phyloP scores from a whole-genome alignment of 2,113 vertebrate species.

The Puntigrus tetrazona region DNA sequence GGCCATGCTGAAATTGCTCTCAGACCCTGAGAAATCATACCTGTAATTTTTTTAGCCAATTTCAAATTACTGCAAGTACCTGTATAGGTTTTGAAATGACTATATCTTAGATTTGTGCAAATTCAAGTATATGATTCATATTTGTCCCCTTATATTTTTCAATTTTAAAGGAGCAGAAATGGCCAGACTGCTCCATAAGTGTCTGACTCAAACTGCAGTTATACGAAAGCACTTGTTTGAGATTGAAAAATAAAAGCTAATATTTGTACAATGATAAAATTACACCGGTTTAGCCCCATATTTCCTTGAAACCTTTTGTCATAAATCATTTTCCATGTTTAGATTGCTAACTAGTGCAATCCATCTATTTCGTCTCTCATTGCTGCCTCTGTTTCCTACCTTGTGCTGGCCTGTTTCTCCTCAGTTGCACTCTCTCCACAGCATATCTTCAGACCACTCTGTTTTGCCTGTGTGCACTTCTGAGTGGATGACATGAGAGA shows the following conservation, averaged over 20 bases:
- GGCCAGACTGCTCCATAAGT: background rate
- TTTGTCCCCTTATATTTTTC: background rate
- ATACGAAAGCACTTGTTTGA: background rate
- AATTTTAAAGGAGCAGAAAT: background rate
- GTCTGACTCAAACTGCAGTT: background rate
- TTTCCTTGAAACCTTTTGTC: constrained; percentile 30
- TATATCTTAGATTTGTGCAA: background rate
- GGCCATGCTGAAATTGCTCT: background rate
- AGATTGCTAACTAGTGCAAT: constrained; percentile 36
- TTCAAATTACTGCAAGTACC: background rate
- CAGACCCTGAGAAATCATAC: background rate
- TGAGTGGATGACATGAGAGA: background rate
- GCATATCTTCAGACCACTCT: constrained; percentile 17
- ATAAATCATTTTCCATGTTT: constrained; percentile 39
- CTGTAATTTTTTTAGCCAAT: background rate
- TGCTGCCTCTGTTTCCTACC: constrained; percentile 24
- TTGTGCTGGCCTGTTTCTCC: constrained; percentile 8
- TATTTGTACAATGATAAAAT: constrained; percentile 29
- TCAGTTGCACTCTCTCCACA: constrained; percentile 8
- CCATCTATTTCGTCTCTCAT: constrained; percentile 35
- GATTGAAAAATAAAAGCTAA: background rate
- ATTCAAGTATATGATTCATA: constrained; percentile 7
- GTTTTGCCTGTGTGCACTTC: background rate
- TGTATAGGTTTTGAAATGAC: background rate
- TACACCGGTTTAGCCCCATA: background rate